Evolutionary conservation across 2,888 invertebrate genomes (phyloP).

Genomic region (Melitaea athalia): DNA sequence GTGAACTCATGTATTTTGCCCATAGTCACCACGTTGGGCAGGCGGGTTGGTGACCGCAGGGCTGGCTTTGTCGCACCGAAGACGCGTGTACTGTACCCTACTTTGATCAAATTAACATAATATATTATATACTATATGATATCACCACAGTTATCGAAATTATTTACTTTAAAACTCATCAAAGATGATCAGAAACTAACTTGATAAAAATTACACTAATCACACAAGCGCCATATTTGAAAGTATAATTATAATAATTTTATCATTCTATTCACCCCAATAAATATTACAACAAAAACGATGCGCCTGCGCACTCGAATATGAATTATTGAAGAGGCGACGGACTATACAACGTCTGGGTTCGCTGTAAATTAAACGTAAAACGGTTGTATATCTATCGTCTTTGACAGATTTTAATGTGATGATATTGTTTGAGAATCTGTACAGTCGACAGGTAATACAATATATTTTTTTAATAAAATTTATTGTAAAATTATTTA

Average conservation of each 20-base stretch:
- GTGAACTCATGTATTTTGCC: no score
- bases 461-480: not conserved
- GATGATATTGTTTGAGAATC: constrained; percentile 7
- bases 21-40: no score
- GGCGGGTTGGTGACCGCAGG: no score
- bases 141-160: no score
- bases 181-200: not conserved
- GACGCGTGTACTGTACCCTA: no score
- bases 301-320: constrained; percentile 8
- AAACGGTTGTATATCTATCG: not conserved
- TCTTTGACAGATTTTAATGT: constrained; percentile 7
- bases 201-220: not conserved
- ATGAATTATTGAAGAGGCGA: constrained; percentile 24
- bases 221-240: not conserved
- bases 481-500: not conserved
- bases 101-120: not conserved
- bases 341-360: constrained; percentile 19
- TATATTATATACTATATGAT: not conserved
- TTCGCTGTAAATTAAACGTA: constrained; percentile 7
- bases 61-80: no score
- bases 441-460: not conserved
- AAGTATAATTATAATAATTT: not conserved
- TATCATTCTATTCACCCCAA: constrained; percentile 4
- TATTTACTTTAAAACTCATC: not conserved
- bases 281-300: constrained; percentile 5